A percentile compares a stretch with the other conserved stretches of the same genome.
Evolutionary conservation across 2,888 invertebrate species (phyloP).

Genomic region (Hirtodrosophila confusa): DNA sequence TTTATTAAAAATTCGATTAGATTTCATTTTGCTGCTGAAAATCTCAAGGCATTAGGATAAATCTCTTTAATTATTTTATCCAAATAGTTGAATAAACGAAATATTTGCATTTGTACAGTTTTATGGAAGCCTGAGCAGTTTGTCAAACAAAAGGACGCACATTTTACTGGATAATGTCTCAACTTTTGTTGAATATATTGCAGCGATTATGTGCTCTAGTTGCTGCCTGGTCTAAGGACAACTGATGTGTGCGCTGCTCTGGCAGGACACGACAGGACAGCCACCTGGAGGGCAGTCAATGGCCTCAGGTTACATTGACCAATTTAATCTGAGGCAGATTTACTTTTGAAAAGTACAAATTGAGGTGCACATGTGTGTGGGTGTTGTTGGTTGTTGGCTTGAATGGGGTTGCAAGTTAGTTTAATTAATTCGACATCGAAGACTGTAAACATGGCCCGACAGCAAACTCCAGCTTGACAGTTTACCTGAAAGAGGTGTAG

Average conservation of each 20-base stretch:
- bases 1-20: too few relatives aligned
- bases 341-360: constrained; percentile 65
- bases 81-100: constrained; percentile 1
- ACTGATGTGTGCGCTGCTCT: constrained; percentile 40
- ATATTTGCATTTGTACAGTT: constrained; percentile 18
- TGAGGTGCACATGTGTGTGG: constrained; percentile 39
- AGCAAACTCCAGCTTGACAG: constrained; percentile 68
- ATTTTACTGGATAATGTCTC: constrained; percentile 34
- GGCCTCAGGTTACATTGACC: constrained; percentile 76
- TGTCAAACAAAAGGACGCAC: neutral
- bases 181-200: constrained; percentile 32
- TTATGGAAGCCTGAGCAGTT: constrained; percentile 1
- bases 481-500: constrained; percentile 80
- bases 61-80: neutral
- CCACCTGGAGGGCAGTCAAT: constrained; percentile 31
- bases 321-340: constrained; percentile 54
- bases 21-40: too few relatives aligned
- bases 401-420: constrained; percentile 64
- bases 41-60: too few relatives aligned
- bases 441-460: constrained; percentile 65
- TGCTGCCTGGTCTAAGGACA: constrained; percentile 42
- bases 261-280: neutral
- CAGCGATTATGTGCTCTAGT: constrained; percentile 42
- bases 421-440: constrained; percentile 78
- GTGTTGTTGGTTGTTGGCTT: constrained; percentile 10